A percentile compares a stretch with the other conserved stretches of the same genome.
Conservation (phyloP, 2,888 invertebrate species). For the Autographa pulchrina region DNA sequence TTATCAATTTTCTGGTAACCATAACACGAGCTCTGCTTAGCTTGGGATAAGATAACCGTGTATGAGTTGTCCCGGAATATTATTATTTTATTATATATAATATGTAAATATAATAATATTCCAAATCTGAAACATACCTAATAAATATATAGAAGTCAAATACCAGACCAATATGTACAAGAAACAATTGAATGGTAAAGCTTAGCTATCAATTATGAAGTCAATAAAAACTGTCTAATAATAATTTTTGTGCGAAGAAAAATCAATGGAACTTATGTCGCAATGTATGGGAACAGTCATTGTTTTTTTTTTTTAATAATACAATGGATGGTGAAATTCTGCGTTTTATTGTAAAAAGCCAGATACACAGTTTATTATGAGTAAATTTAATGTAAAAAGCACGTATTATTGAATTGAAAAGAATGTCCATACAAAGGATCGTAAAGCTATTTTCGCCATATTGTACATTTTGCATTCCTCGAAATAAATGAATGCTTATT, state of each 20-base stretch:
- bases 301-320: constrained; percentile 40
- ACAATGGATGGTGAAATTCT: constrained; percentile 56
- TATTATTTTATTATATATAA: too few species aligned
- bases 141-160: too few species aligned
- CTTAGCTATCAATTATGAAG: neutral
- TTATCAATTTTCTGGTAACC: too few species aligned
- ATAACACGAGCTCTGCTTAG: too few species aligned
- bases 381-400: too few species aligned
- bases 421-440: neutral
- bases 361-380: too few species aligned
- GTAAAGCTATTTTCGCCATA: neutral
- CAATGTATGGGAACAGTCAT: constrained; percentile 44
- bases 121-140: too few species aligned
- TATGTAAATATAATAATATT: too few species aligned
- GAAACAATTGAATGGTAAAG: neutral
- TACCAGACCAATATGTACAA: neutral
- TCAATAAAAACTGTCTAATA: constrained; percentile 10
- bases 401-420: neutral
- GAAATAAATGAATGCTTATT: too few species aligned
- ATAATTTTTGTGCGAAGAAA: constrained; percentile 30
- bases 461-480: too few species aligned
- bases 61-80: too few species aligned
- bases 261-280: constrained; percentile 19
- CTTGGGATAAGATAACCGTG: too few species aligned
- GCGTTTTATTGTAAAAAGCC: constrained; percentile 20